Percentiles rank a stretch among this genome's conserved stretches.
Evolutionary conservation across 2,888 invertebrate genomes (phyloP).

Genomic region (Brachylomia viminalis): DNA sequence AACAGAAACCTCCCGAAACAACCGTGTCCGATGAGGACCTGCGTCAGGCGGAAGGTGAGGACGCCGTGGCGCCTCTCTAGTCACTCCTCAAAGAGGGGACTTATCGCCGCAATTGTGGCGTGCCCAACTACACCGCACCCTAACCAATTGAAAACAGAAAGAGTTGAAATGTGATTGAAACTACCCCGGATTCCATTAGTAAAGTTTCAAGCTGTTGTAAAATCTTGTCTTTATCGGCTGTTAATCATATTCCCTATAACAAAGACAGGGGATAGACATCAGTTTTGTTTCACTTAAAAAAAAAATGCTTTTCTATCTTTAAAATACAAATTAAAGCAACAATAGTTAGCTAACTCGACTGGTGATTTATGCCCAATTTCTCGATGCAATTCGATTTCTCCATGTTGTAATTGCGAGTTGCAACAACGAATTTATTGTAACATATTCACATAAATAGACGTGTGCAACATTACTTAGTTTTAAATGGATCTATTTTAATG

Average conservation of each 20-base stretch:
- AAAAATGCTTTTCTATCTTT: neutral
- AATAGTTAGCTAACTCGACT: neutral
- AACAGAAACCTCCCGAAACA: too few species aligned
- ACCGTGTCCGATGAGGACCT: too few species aligned
- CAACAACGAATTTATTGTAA: constrained; percentile 45
- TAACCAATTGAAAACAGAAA: neutral
- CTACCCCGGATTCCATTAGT: neutral
- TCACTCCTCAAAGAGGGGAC: too few species aligned
- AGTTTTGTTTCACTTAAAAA: neutral
- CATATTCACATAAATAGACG: constrained; percentile 29
- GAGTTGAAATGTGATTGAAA: neutral
- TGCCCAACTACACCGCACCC: too few species aligned
- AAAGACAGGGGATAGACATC: neutral
- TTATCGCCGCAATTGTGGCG: too few species aligned
- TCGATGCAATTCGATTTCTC: constrained; percentile 50
- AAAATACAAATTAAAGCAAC: neutral
- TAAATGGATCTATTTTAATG: constrained; percentile 41
- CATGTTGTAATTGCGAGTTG: constrained; percentile 33
- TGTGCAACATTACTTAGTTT: constrained; percentile 24
- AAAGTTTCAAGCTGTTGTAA: neutral
- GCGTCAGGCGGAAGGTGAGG: too few species aligned
- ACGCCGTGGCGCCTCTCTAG: too few species aligned
- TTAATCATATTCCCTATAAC: neutral
- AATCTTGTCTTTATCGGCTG: neutral
- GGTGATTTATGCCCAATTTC: constrained; percentile 53